Base-by-base conservation (phyloP, 2,888 invertebrate species). In the Cephalotes varians region DNA sequence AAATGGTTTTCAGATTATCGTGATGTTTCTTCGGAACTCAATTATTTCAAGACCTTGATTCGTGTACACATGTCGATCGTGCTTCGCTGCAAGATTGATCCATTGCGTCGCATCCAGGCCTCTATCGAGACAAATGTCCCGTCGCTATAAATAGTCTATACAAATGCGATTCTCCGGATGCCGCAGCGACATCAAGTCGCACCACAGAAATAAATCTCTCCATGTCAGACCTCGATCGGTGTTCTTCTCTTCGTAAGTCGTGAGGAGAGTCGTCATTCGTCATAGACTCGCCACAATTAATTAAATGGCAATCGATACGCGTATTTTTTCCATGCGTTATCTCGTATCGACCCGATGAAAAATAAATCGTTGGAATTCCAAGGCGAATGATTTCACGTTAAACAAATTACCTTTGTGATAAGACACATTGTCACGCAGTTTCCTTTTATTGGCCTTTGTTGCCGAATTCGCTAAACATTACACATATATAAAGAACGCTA, bases 111-210 rank as follows among this genome's bases (percentile, higher is more conserved):
- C 67, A n/a, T 47, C 37, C 44, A 56, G 12, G 72, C 72, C 18
- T 76, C 69, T 72, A 77, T 77, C 77, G 73, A 77, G 77, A 77
- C 77, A 77, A 77, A 77, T 77, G 44, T 44, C 54, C 31, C 31
- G 77, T 44, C 72, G 73, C 77, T 72, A 77, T 77, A 77, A 77
- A 77, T 71, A 77, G 72, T 71, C 73, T 21, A 54, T 44, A 77
- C 72, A 71, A 77, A 71, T 72, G 56, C 72, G 56, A 77, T 77
- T 77, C 77, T 71, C 56, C 21, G 56, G 54, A 77, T 77, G 77
- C 73, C 73, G 73, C 72, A 56, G 56, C 73, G 73, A 77, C 73
- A 56, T 77, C 56, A 18, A 71, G 31, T 77, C 44, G 77, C 71
- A 71, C 44, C 25, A 25, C 73, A 77, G 77, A 77, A 72, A 77